Conservation (phyloP, 2,797 vertebrate species). For the Enteromius treurensis region DNA sequence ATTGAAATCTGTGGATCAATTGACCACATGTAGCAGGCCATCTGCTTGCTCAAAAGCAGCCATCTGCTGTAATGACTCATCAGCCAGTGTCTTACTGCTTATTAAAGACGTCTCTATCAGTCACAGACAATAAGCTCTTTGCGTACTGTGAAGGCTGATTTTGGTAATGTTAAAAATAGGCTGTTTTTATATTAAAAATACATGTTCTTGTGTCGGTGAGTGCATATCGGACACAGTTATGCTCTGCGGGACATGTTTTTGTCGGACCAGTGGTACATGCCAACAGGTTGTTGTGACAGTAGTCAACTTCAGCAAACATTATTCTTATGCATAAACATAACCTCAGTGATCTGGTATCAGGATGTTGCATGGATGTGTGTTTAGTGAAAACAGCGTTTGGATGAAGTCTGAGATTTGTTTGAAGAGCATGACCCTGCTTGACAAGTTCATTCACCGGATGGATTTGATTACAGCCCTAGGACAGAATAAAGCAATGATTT, state of each 20-base stretch:
- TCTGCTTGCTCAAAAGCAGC: conserved; percentile 42
- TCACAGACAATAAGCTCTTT: conserved; percentile 41
- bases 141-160: neutral
- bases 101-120: conserved; percentile 31
- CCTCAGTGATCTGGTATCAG: neutral
- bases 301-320: neutral
- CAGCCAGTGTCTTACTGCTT: conserved; percentile 9
- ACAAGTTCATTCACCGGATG: conserved; percentile 33
- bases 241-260: neutral
- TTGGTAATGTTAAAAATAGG: conserved; percentile 11
- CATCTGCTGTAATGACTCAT: conserved; percentile 53
- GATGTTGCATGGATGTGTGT: neutral
- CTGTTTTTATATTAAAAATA: neutral
- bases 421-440: conserved; percentile 9
- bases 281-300: conserved; percentile 42
- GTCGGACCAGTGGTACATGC: conserved; percentile 23
- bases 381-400: conserved; percentile 9
- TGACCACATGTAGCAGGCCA: conserved; percentile 42
- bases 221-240: neutral
- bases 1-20: conserved; percentile 24
- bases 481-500: conserved; percentile 43
- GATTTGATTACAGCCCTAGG: conserved; percentile 21
- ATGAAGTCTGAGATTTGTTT: conserved; percentile 26
- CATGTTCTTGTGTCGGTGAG: neutral
- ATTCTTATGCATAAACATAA: neutral